Conservation (phyloP, 2,888 invertebrate species). For the Meghimatium bilineatum region DNA sequence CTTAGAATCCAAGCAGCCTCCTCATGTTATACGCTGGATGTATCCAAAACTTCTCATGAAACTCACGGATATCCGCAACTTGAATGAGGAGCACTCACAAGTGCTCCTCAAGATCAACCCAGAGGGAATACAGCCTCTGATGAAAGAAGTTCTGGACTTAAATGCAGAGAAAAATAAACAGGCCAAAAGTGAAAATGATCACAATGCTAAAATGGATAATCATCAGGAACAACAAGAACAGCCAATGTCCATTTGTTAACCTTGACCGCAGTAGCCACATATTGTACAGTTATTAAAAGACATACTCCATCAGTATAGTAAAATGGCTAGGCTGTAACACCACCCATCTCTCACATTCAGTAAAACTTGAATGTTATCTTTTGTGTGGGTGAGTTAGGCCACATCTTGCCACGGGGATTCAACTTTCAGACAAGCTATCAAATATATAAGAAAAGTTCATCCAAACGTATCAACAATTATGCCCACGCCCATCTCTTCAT, state of each 20-base stretch:
- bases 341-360: neutral
- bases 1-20: constrained; percentile 73
- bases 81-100: constrained; percentile 93
- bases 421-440: constrained; percentile 14
- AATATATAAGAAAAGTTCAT: neutral
- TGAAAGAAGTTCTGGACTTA: constrained; percentile 96
- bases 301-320: constrained; percentile 6
- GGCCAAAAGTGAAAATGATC: constrained; percentile 43
- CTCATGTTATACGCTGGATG: constrained; percentile 67
- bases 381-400: constrained; percentile 27
- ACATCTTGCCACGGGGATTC: constrained; percentile 39
- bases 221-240: constrained; percentile 39
- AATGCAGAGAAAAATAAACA: constrained; percentile 62
- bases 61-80: constrained; percentile 91
- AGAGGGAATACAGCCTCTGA: constrained; percentile 91
- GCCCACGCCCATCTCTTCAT: neutral
- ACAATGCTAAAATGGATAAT: constrained; percentile 40
- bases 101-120: constrained; percentile 96
- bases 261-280: constrained; percentile 17
- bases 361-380: neutral
- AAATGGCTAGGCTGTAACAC: constrained; percentile 13
- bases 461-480: constrained; percentile 11
- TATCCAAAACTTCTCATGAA: constrained; percentile 86
- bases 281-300: constrained; percentile 32
- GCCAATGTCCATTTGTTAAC: constrained; percentile 50